phyloP scores from a whole-genome alignment of 2,888 invertebrate species.

The Sarcophaga rosellei region DNA sequence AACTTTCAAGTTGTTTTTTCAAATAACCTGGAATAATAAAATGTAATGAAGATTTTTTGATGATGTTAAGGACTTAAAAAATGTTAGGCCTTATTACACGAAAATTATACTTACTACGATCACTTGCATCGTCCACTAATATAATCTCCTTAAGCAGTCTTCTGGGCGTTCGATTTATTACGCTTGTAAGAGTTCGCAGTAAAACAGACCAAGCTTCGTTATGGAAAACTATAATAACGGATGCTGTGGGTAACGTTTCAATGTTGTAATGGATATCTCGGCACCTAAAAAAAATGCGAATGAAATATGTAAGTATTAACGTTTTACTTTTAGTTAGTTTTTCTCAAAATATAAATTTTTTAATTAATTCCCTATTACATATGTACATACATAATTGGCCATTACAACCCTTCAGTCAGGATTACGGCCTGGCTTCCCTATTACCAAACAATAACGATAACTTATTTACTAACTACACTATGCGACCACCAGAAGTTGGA shows the following conservation, averaged over 20 bases:
- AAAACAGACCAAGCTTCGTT: constrained; percentile 99
- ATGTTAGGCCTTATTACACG: background rate
- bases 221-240: constrained; percentile 98
- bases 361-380: too few relatives aligned
- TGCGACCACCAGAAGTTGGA: too few relatives aligned
- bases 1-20: constrained; percentile 85
- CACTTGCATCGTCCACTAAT: constrained; percentile 94
- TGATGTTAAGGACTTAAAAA: too few relatives aligned
- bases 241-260: constrained; percentile 89
- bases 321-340: background rate
- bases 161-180: constrained; percentile 92
- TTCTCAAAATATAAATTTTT: too few relatives aligned
- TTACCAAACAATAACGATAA: too few relatives aligned
- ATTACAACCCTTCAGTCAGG: too few relatives aligned
- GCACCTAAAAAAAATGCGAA: constrained; percentile 82
- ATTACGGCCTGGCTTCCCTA: too few relatives aligned
- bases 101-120: constrained; percentile 84
- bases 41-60: too few relatives aligned
- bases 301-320: background rate
- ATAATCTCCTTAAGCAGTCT: constrained; percentile 91
- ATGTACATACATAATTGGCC: too few relatives aligned
- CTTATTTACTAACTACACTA: too few relatives aligned
- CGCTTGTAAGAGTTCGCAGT: constrained; percentile 96
- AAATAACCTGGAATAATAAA: constrained; percentile 83
- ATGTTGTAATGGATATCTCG: constrained; percentile 82